A percentile compares a stretch with the other conserved stretches of the same genome.
Conservation (phyloP, 2,797 vertebrate species). For the Carduelis carduelis region DNA sequence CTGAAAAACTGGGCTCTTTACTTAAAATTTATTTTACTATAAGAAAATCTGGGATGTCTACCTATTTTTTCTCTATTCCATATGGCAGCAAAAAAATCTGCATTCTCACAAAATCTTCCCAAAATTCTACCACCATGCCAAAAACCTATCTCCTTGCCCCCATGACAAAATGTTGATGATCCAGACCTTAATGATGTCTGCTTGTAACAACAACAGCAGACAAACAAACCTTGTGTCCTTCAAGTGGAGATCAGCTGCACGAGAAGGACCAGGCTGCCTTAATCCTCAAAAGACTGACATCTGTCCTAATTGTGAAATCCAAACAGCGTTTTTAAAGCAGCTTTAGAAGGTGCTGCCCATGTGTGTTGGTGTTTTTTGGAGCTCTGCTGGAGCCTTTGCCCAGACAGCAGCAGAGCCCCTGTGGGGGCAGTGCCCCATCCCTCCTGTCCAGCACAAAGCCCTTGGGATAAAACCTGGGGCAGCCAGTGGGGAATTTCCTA, state of each 20-base stretch:
- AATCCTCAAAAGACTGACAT: slow-evolving; percentile 24
- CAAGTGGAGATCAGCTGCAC: not conserved
- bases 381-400: not conserved
- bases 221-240: not conserved
- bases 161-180: not conserved
- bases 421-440: not conserved
- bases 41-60: not conserved
- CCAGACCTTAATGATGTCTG: not conserved
- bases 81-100: not conserved
- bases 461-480: not conserved
- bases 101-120: not conserved
- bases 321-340: not conserved
- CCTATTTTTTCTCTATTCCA: not conserved
- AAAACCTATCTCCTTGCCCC: not conserved
- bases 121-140: not conserved
- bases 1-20: not conserved
- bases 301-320: slow-evolving; percentile 33
- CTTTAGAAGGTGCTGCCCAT: not conserved
- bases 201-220: not conserved
- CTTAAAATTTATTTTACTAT: not conserved
- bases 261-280: not conserved
- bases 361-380: not conserved
- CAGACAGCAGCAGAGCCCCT: not conserved
- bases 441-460: not conserved
- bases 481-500: slow-evolving; percentile 21